Evolutionary conservation across 2,888 invertebrate species (phyloP).

Genomic region (Beris chalybata): DNA sequence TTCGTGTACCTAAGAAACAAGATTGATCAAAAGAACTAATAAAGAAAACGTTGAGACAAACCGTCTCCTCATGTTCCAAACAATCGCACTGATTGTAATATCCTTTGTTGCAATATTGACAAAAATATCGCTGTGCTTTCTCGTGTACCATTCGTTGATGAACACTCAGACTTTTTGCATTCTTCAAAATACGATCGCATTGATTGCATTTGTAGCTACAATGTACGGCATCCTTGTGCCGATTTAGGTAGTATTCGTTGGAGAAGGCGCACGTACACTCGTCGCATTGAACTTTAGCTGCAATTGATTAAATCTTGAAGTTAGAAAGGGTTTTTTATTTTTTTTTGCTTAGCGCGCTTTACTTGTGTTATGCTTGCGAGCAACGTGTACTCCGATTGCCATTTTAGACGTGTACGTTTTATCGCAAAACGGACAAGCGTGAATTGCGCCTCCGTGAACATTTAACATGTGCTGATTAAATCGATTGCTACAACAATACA

Average conservation of each 20-base stretch:
- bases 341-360: slow-evolving; percentile 31
- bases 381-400: slow-evolving; percentile 53
- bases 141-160: slow-evolving; percentile 50
- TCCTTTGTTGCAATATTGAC: slow-evolving; percentile 49
- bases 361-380: slow-evolving; percentile 53
- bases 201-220: slow-evolving; percentile 45
- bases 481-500: background rate
- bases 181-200: slow-evolving; percentile 49
- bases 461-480: slow-evolving; percentile 35
- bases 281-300: slow-evolving; percentile 42
- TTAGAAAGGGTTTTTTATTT: slow-evolving; percentile 2
- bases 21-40: background rate
- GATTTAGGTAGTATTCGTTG: slow-evolving; percentile 44
- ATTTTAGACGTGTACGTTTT: slow-evolving; percentile 49
- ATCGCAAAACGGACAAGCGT: slow-evolving; percentile 50
- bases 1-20: slow-evolving; percentile 30
- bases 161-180: slow-evolving; percentile 47
- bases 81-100: slow-evolving; percentile 52
- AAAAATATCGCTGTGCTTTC: slow-evolving; percentile 49
- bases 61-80: slow-evolving; percentile 46
- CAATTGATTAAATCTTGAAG: background rate
- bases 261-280: slow-evolving; percentile 46
- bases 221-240: slow-evolving; percentile 48
- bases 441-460: slow-evolving; percentile 39
- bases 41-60: slow-evolving; percentile 34